Percentiles rank a stretch among this genome's conserved stretches.
phyloP scores from a whole-genome alignment of 2,113 vertebrate species.

The Petrocephalus zakoni region DNA sequence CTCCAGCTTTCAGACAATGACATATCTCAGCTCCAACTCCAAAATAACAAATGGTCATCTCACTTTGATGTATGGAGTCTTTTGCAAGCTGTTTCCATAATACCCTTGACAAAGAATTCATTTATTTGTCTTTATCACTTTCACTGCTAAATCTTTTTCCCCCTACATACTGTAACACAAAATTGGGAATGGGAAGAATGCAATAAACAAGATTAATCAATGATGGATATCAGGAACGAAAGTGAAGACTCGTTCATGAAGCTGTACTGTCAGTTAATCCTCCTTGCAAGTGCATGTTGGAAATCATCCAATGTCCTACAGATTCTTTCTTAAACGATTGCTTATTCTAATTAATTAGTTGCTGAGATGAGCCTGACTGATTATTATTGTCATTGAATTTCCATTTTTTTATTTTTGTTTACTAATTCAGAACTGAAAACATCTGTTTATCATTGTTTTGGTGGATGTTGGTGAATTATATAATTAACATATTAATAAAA shows the following conservation, averaged over 20 bases:
- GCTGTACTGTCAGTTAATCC: neutral
- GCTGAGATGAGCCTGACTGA: neutral
- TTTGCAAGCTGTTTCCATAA: slow-evolving; percentile 63
- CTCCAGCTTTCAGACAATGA: slow-evolving; percentile 60
- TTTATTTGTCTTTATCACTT: slow-evolving; percentile 46
- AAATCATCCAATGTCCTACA: neutral
- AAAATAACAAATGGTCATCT: slow-evolving; percentile 65
- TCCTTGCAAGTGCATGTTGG: neutral
- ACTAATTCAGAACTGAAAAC: neutral
- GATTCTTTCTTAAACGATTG: neutral
- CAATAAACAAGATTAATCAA: neutral
- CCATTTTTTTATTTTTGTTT: neutral
- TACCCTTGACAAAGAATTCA: slow-evolving; percentile 58
- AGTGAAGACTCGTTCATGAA: neutral
- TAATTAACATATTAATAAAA: neutral
- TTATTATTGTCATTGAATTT: neutral
- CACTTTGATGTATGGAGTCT: slow-evolving; percentile 66
- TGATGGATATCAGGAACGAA: neutral
- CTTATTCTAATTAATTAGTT: neutral
- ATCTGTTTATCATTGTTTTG: neutral
- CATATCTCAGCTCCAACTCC: slow-evolving; percentile 69
- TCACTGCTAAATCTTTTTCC: slow-evolving; percentile 44
- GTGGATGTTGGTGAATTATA: neutral
- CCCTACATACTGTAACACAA: slow-evolving; percentile 34
- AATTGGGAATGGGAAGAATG: neutral